These are phyloP conservation scores for Clanis bilineata DNA, from an alignment of 2,888 invertebrate species.

Conservation along the genomic window DNA sequence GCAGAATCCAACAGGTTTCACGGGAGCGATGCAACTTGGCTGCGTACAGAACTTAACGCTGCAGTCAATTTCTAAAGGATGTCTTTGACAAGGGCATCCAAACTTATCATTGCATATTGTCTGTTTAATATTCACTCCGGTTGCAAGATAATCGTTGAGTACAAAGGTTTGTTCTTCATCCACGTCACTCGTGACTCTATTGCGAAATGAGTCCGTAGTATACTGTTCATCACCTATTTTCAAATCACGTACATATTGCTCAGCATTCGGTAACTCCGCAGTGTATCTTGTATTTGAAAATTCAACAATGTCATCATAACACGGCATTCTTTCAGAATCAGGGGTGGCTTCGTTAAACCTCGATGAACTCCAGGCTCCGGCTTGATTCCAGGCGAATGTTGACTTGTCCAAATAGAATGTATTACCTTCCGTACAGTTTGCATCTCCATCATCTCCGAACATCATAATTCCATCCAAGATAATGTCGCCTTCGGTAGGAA, in stretches of 20 bases:
- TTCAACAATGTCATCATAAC: constrained; percentile 65
- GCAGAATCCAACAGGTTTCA: constrained; percentile 66
- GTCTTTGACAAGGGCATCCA: constrained; percentile 65
- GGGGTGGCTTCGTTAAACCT: constrained; percentile 74
- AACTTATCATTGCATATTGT: constrained; percentile 41
- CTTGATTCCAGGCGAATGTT: constrained; percentile 58
- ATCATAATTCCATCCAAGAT: constrained; percentile 54
- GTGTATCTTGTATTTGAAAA: constrained; percentile 60
- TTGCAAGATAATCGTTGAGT: constrained; percentile 34
- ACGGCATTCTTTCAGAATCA: constrained; percentile 73
- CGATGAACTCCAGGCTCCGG: constrained; percentile 68
- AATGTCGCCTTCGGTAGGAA: constrained; percentile 69
- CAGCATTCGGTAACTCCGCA: constrained; percentile 47
- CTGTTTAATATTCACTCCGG: constrained; percentile 37
- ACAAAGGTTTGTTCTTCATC: constrained; percentile 46
- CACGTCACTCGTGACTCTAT: constrained; percentile 22
- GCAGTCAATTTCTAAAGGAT: constrained; percentile 53
- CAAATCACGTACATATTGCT: constrained; percentile 47
- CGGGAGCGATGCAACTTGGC: constrained; percentile 56
- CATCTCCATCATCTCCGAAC: constrained; percentile 52
- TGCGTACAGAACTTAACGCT: constrained; percentile 55
- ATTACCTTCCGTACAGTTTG: constrained; percentile 48
- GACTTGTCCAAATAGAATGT: constrained; percentile 56
- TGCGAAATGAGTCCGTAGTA: constrained; percentile 27
- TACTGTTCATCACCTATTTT: constrained; percentile 40